These are phyloP conservation scores for Corvus moneduloides DNA, from an alignment of 2,113 vertebrate species.

Conservation along the genomic window DNA sequence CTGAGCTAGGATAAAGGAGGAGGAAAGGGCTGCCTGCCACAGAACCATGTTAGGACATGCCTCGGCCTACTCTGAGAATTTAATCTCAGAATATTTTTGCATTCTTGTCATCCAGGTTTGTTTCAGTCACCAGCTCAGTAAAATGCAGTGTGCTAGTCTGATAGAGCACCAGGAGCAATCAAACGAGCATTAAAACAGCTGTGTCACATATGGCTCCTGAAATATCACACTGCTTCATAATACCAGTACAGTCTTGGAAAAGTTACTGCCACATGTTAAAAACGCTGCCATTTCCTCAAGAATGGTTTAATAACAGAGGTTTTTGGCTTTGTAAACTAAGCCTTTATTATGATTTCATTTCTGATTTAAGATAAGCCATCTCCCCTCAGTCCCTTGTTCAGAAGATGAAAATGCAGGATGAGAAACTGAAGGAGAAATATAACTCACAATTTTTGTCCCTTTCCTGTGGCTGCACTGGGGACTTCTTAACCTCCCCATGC, in stretches of 20 bases:
- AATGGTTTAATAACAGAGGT: background rate
- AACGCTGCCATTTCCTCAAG: background rate
- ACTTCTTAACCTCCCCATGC: constrained; percentile 26
- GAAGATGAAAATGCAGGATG: background rate
- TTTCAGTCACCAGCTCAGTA: background rate
- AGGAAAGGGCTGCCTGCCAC: too few species aligned
- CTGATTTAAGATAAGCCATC: background rate
- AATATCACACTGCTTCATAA: background rate
- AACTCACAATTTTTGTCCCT: background rate
- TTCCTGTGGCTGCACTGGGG: background rate
- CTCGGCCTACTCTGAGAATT: background rate
- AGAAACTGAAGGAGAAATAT: background rate
- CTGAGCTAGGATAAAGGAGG: background rate
- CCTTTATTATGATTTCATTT: background rate
- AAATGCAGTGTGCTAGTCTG: background rate
- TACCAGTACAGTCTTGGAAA: background rate
- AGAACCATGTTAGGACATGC: fast-evolving
- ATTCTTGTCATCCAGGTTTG: background rate
- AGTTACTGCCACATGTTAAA: background rate
- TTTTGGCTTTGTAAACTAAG: background rate
- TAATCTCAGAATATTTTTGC: background rate
- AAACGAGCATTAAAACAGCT: background rate
- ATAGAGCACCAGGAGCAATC: background rate
- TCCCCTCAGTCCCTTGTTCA: background rate
- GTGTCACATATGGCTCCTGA: background rate